Evolutionary conservation across 2,888 invertebrate species (phyloP), one percentile per base, ranked within the genome.

Genomic region (Liopterus haemorrhoidalis): DNA sequence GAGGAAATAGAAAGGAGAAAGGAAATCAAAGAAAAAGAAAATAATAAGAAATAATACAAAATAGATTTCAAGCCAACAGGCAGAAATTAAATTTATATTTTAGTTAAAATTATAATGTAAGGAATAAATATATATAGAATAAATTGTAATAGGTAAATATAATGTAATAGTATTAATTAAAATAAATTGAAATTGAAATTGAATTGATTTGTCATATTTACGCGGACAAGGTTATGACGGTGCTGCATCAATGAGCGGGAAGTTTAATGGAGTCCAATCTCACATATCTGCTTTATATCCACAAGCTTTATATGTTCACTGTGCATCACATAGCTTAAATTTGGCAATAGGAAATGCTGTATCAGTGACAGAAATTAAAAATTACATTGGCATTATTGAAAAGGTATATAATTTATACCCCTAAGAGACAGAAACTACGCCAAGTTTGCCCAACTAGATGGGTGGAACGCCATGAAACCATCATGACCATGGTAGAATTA

Each of bases 151-250:
- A n/a, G n/a, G n/a, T n/a, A n/a, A n/a, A n/a, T n/a, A n/a, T n/a
- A n/a, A n/a, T n/a, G n/a, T n/a, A n/a, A n/a, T n/a, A n/a, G n/a
- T n/a, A n/a, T n/a, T n/a, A n/a, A n/a, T n/a, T n/a, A n/a, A n/a
- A n/a, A n/a, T n/a, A n/a, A n/a, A n/a, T n/a, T n/a, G n/a, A n/a
- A n/a, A n/a, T n/a, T n/a, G n/a, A n/a, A n/a, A n/a, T n/a, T n/a
- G n/a, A n/a, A n/a, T n/a, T n/a, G n/a, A n/a, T n/a, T n/a, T n/a
- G n/a, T n/a, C 49, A 30, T 51, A 51, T 45, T 31, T 51, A 25
- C 19, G 41, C 32, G 55, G 55, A n/a, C 54, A 57, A 49, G 57
- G 54, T 8, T 57, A 56, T 41, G 57, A 58, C 40, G 57, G 56
- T 27, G 54, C 57, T 11, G 43, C 49, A 15, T 24, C 50, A 12